A percentile compares a stretch with the other conserved stretches of the same genome.
phyloP scores from a whole-genome alignment of 2,888 invertebrate genomes.

The Ommatoiulus sabulosus region DNA sequence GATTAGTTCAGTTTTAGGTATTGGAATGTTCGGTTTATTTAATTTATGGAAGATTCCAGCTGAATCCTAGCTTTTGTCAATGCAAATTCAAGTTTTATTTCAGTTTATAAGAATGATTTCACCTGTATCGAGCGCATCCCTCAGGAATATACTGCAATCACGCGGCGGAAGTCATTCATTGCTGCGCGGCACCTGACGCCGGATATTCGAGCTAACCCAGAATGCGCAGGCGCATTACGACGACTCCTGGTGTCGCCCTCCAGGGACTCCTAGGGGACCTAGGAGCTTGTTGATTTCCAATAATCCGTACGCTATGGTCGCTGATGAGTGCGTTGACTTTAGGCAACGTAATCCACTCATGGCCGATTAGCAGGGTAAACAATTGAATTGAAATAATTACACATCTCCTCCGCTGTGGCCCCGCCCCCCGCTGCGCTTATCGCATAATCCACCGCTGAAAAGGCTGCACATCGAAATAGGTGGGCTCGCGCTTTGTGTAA shows the following conservation, averaged over 20 bases:
- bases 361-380: constrained; percentile 25
- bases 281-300: background rate
- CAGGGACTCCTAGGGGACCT: background rate
- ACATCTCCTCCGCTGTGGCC: background rate
- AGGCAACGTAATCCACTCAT: constrained; percentile 20
- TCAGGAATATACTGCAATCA: too few relatives aligned
- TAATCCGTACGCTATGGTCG: constrained; percentile 34
- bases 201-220: background rate
- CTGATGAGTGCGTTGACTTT: constrained; percentile 13
- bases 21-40: too few relatives aligned
- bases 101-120: too few relatives aligned
- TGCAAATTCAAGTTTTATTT: too few relatives aligned
- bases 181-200: background rate
- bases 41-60: too few relatives aligned
- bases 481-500: background rate
- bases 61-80: too few relatives aligned
- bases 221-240: too few relatives aligned
- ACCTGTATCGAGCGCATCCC: too few relatives aligned
- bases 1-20: too few relatives aligned
- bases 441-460: constrained; percentile 7
- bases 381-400: constrained; percentile 34
- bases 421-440: constrained; percentile 14
- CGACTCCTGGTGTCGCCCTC: too few relatives aligned
- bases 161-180: background rate
- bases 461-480: constrained; percentile 26